These are phyloP conservation scores for Pelvicachromis taeniatus DNA, from an alignment of 2,113 vertebrate species.

Conservation along the genomic window DNA sequence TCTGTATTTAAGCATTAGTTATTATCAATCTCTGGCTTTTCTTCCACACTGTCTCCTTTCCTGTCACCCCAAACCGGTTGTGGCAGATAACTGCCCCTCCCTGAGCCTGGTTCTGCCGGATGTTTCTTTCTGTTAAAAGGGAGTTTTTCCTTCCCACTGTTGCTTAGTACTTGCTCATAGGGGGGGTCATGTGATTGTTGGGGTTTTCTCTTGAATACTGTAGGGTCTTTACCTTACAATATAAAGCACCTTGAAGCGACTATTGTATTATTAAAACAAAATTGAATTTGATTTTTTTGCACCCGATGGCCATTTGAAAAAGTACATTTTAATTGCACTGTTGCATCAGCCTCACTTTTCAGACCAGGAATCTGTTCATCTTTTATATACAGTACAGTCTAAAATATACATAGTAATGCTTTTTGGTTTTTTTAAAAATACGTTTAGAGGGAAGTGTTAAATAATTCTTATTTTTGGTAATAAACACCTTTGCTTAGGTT, in stretches of 20 bases:
- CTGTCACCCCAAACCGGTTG: background rate
- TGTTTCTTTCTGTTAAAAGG: background rate
- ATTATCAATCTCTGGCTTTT: background rate
- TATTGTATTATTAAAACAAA: background rate
- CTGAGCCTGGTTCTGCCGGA: no score
- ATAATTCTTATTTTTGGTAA: background rate
- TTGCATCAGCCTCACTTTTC: background rate
- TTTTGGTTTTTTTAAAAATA: background rate
- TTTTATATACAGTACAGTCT: background rate
- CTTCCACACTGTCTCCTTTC: background rate
- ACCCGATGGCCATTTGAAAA: background rate
- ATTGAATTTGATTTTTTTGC: rapidly evolving
- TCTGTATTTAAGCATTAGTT: background rate
- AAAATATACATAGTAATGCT: background rate
- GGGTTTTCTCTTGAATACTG: background rate
- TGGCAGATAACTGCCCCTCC: no score
- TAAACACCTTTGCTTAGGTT: background rate
- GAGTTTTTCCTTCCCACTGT: background rate
- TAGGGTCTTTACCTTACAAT: background rate
- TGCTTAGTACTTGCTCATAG: background rate
- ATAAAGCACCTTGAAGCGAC: background rate
- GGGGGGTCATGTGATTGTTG: background rate
- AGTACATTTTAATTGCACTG: background rate
- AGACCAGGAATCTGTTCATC: background rate
- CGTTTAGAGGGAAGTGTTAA: background rate